These are phyloP conservation scores for Macrochelys suwanniensis DNA, from an alignment of 2,797 vertebrate genomes.

Conservation along the genomic window DNA sequence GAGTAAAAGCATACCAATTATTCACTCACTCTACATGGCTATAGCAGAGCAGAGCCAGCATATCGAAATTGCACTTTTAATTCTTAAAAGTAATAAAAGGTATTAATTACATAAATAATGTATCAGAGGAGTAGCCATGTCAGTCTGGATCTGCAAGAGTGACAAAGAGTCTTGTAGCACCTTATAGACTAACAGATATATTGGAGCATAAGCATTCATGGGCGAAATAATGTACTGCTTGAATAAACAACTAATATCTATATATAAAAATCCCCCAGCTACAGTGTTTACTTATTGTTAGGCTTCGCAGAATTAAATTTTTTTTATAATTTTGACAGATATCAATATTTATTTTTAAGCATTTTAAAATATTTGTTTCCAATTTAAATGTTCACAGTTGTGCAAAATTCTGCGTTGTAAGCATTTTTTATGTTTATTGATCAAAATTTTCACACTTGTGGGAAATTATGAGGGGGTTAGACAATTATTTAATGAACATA, in stretches of 20 bases:
- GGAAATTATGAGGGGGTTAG: neutral
- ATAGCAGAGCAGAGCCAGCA: neutral
- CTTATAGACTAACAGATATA: too few species aligned
- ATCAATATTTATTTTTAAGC: neutral
- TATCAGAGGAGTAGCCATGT: neutral
- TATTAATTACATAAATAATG: neutral
- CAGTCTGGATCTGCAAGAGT: too few species aligned
- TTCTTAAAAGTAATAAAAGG: neutral
- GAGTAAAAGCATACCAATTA: neutral
- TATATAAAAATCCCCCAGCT: neutral
- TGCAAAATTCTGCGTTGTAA: neutral
- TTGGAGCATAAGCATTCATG: too few species aligned
- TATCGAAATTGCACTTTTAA: neutral
- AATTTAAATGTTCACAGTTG: neutral
- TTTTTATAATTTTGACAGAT: neutral
- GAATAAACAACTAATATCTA: slow-evolving; percentile 24
- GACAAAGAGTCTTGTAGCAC: too few species aligned
- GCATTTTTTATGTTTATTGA: neutral
- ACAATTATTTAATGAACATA: neutral
- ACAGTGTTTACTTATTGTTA: neutral
- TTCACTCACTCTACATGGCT: neutral
- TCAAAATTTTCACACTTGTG: neutral
- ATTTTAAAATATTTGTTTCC: neutral
- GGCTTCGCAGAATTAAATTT: neutral
- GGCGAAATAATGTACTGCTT: neutral